Evolutionary conservation across 1,140 invertebrate genomes (phyloP).

Genomic region (Leptopilina boulardi): DNA sequence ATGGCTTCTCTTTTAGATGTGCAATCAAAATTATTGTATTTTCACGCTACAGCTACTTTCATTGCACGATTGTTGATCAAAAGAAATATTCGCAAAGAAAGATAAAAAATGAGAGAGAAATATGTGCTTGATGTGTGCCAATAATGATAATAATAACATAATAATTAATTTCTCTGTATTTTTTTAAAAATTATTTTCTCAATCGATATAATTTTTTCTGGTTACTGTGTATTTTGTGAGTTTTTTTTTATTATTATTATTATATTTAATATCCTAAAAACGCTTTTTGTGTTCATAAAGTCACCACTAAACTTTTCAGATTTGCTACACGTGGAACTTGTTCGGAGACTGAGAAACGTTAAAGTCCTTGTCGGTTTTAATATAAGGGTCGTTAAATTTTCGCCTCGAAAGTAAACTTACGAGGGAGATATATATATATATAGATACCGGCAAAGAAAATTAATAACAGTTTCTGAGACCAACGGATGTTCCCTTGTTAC

Average conservation of each 20-base stretch:
- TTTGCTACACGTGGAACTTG: constrained; percentile 17
- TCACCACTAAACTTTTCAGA: constrained; percentile 9
- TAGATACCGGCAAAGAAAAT: constrained; percentile 17
- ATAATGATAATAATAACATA: no score
- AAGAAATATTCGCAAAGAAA: neutral
- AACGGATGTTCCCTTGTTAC: constrained; percentile 1
- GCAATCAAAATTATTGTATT: neutral
- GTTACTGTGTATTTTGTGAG: neutral
- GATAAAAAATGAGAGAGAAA: neutral
- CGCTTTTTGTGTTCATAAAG: neutral
- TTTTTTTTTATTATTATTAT: neutral
- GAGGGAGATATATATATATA: no score
- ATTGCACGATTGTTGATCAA: constrained; percentile 17
- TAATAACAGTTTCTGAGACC: constrained; percentile 20
- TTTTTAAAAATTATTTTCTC: neutral
- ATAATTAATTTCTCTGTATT: neutral
- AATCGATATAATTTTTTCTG: neutral
- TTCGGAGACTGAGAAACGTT: neutral
- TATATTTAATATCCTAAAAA: neutral
- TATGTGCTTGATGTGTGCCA: neutral
- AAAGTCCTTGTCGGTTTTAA: neutral
- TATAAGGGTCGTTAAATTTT: constrained; percentile 18
- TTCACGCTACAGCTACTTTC: constrained; percentile 8
- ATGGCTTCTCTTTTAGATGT: neutral
- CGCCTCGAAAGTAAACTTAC: constrained; percentile 11